Evolutionary conservation across 92 coral and sea anemone genomes (phyloP).

Genomic region (Phenganax subtilis): DNA sequence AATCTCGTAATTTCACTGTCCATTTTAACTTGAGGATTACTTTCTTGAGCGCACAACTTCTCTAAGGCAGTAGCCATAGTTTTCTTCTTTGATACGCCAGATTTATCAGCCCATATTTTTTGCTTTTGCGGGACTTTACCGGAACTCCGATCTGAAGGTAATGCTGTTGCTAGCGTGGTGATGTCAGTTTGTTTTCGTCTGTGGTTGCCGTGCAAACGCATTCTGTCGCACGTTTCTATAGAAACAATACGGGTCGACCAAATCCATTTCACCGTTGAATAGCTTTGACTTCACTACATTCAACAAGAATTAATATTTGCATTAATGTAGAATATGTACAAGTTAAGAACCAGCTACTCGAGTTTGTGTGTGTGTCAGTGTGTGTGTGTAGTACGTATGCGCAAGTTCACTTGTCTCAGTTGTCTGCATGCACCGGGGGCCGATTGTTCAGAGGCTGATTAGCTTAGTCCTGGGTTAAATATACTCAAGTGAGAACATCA

Average conservation of each 20-base stretch:
- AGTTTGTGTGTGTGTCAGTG: no score
- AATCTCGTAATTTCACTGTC: constrained; percentile 90
- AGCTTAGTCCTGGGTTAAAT: no score
- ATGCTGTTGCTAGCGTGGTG: constrained; percentile 20
- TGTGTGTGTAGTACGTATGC: no score
- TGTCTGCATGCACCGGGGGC: no score
- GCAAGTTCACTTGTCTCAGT: no score
- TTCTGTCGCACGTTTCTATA: constrained; percentile 78
- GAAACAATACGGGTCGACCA: constrained; percentile 50
- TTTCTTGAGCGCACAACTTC: constrained; percentile 13
- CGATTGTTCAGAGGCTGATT: no score
- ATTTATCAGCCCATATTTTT: constrained; percentile 43
- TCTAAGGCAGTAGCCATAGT: constrained; percentile 48
- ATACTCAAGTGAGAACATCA: no score
- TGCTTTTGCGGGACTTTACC: constrained; percentile 20
- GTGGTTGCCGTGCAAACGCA: constrained; percentile 54
- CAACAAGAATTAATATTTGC: no score
- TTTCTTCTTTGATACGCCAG: constrained; percentile 32
- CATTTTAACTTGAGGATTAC: constrained; percentile 72
- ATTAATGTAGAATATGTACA: no score
- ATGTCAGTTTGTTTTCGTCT: constrained; percentile 49
- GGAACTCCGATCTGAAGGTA: not conserved
- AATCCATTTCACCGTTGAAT: not conserved
- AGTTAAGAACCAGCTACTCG: no score
- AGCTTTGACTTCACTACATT: no score